Evolutionary conservation across 2,113 vertebrate genomes (phyloP).

Genomic region (Antechinus flavipes): DNA sequence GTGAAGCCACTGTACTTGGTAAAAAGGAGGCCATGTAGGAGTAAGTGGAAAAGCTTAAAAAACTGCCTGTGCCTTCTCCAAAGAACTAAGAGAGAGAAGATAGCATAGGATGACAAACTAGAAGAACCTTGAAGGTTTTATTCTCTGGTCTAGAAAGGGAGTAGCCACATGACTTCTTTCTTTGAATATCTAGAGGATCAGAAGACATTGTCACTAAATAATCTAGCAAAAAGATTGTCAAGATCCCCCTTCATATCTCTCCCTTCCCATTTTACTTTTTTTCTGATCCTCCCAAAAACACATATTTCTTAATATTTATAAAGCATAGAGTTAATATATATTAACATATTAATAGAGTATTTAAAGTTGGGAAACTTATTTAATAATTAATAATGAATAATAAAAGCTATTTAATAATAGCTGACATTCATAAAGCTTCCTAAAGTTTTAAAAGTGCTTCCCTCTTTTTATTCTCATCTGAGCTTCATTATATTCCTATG

Average conservation of each 20-base stretch:
- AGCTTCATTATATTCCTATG: not conserved
- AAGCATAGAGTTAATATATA: too few relatives aligned
- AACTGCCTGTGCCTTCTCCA: not conserved
- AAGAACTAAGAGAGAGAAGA: not conserved
- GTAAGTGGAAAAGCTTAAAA: conserved; percentile 65
- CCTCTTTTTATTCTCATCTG: not conserved
- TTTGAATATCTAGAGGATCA: not conserved
- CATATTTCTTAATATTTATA: not conserved
- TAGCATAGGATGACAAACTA: conserved; percentile 39
- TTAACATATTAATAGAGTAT: not conserved
- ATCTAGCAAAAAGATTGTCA: not conserved
- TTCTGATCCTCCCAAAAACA: not conserved
- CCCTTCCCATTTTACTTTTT: not conserved
- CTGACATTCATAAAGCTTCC: not conserved
- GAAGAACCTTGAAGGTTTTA: conserved; percentile 30
- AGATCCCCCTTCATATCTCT: not conserved
- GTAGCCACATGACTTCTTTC: not conserved
- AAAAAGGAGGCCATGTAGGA: conserved; percentile 12
- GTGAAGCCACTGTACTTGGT: not conserved
- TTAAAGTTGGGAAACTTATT: not conserved
- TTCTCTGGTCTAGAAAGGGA: conserved; percentile 4
- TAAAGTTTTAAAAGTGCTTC: not conserved
- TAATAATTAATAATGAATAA: not conserved
- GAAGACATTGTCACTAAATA: not conserved
- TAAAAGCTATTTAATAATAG: not conserved